These are phyloP conservation scores for Drosophila picticornis DNA, from an alignment of 2,888 invertebrate species.

Conservation along the genomic window DNA sequence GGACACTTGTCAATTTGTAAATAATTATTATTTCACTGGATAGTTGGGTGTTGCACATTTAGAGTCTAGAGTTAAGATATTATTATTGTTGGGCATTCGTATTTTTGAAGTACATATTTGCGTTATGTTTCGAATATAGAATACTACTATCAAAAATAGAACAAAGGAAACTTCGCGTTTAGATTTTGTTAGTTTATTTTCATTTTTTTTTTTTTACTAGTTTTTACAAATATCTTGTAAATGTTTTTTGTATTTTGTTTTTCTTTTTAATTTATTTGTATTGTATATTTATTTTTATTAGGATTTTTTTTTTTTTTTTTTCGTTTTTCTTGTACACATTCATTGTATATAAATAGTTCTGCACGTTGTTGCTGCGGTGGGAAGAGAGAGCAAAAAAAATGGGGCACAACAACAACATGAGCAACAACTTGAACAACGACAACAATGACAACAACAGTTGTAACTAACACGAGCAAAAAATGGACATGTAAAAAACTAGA, in stretches of 20 bases:
- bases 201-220: conserved; percentile 2
- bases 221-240: conserved; percentile 7
- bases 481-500: conserved; percentile 65
- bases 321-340: conserved; percentile 32
- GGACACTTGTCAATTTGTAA: conserved; percentile 15
- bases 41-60: conserved; percentile 28
- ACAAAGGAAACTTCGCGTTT: conserved; percentile 62
- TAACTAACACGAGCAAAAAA: conserved; percentile 69
- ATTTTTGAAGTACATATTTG: not conserved
- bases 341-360: conserved; percentile 33
- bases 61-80: conserved; percentile 27
- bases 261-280: not conserved
- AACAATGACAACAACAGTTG: conserved; percentile 69
- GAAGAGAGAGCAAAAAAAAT: conserved; percentile 21
- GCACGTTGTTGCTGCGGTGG: conserved; percentile 42
- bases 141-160: conserved; percentile 76
- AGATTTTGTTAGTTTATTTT: conserved; percentile 21
- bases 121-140: conserved; percentile 48
- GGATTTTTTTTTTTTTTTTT: not conserved
- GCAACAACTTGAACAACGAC: conserved; percentile 46
- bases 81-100: conserved; percentile 16
- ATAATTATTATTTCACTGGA: conserved; percentile 32
- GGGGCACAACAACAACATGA: conserved; percentile 29
- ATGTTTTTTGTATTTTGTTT: conserved; percentile 6
- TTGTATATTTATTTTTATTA: conserved; percentile 3